Conservation (phyloP, 2,797 vertebrate species). For the Galagoides demidoff region DNA sequence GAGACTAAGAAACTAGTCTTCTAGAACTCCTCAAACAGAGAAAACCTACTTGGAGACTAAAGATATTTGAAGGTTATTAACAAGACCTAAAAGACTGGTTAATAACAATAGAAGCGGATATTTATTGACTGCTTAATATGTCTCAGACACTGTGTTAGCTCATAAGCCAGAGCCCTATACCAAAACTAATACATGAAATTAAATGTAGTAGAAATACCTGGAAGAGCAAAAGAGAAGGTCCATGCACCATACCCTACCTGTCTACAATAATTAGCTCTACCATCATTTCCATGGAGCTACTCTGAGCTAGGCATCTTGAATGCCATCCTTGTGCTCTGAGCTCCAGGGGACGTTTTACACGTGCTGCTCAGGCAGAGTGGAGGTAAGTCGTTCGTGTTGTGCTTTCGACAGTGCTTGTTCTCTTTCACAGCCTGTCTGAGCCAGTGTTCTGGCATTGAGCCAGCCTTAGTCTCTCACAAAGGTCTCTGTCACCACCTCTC, state of each 20-base stretch:
- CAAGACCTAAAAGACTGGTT: background rate
- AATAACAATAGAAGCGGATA: background rate
- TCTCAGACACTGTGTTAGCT: background rate
- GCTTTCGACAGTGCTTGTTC: background rate
- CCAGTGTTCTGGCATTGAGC: background rate
- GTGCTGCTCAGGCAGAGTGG: background rate
- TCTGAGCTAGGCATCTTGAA: background rate
- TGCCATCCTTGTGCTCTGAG: background rate
- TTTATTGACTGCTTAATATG: constrained; percentile 16
- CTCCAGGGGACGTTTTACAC: background rate
- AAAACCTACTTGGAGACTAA: background rate
- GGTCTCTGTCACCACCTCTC: background rate
- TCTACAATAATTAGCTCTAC: background rate
- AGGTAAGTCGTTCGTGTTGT: background rate
- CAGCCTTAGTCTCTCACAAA: background rate
- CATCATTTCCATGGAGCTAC: background rate
- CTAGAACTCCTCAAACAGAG: background rate
- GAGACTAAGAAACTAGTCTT: background rate
- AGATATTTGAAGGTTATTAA: background rate
- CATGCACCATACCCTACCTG: background rate
- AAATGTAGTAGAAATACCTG: constrained; percentile 22
- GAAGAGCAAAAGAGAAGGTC: constrained; percentile 48
- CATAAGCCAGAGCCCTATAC: background rate
- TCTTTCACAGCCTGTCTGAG: background rate
- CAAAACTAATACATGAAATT: constrained; percentile 32